Percentiles rank a stretch among this genome's conserved stretches.
phyloP scores from a whole-genome alignment of 2,888 invertebrate species.

The Cheilosia grossa region DNA sequence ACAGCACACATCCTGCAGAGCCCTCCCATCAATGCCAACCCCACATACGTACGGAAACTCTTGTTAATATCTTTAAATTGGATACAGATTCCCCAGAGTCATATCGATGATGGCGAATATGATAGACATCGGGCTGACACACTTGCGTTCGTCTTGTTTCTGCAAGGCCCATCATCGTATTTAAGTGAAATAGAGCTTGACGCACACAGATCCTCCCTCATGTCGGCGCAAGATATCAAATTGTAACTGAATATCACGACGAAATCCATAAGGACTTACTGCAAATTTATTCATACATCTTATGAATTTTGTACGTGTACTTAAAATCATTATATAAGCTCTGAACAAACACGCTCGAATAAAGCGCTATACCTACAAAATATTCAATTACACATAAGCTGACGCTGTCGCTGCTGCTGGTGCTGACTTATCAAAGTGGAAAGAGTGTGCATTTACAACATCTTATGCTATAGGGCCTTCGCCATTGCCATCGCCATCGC shows the following conservation, averaged over 20 bases:
- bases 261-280: constrained; percentile 35
- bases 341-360: constrained; percentile 63
- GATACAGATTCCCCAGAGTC: neutral
- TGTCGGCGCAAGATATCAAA: constrained; percentile 8
- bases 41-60: neutral
- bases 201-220: neutral
- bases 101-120: neutral
- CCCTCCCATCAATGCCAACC: neutral
- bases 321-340: constrained; percentile 61
- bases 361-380: constrained; percentile 53
- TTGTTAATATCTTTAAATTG: neutral
- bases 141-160: constrained; percentile 1
- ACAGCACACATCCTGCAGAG: no score
- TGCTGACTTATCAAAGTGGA: constrained; percentile 59
- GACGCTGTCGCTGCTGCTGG: constrained; percentile 3
- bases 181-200: constrained; percentile 1
- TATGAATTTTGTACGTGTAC: constrained; percentile 15
- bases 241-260: constrained; percentile 46
- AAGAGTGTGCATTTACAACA: constrained; percentile 54
- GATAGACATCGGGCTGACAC: constrained; percentile 9
- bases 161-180: constrained; percentile 9
- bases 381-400: constrained; percentile 73
- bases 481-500: neutral
- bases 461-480: constrained; percentile 39
- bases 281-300: constrained; percentile 55